Base-by-base conservation (phyloP, 2,113 vertebrate genomes). In the Chascanopsetta lugubris region DNA sequence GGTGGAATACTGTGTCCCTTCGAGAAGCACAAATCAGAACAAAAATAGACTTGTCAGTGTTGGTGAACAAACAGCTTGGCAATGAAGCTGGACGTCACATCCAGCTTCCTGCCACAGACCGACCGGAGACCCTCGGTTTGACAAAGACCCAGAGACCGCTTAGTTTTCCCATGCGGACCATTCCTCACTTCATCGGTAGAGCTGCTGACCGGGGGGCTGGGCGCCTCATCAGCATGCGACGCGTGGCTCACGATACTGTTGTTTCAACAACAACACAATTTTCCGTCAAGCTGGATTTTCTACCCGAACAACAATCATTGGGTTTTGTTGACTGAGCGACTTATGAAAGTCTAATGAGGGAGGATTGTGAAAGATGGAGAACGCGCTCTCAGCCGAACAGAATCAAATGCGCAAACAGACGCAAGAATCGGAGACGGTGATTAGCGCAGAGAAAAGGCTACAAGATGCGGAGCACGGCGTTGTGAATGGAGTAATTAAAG, bases 171-270 rank as follows among this genome's bases (percentile, higher is more conserved):
- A 53, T 63, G 66, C 47, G 63, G 55, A 29, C 29, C 54, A n/a
- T 77, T 61, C 30, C 30, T 54, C 69, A 40, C 71, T 76, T 62
- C 69, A 73, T 59, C 54, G 59, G 68, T 12, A 48, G 57, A 43
- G 66, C 42, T 42, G 62, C 60, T 47, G 20, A 43, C 53, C 69
- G 77, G 61, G 63, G 66, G 47, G 60, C 81, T 78, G 61, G 54
- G 78, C 59, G 54, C 68, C 68, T 78, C 68, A 55, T 47, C 77
- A 63, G 63, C 65, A 67, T 70, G 55, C 53, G 45, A 74, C 58
- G 45, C 25, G 56, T 65, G 57, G 58, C 26, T 64, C 38, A 51
- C 49, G 66, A 61, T 46, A 64, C 69, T 83, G 61, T 46, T 63
- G 34, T 76, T 72, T 36, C 69, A 75, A 30, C 42, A 21, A 75